Percentiles rank a stretch among this genome's conserved stretches.
Conservation (phyloP, 2,888 invertebrate genomes). For the Ectropis crepuscularia region DNA sequence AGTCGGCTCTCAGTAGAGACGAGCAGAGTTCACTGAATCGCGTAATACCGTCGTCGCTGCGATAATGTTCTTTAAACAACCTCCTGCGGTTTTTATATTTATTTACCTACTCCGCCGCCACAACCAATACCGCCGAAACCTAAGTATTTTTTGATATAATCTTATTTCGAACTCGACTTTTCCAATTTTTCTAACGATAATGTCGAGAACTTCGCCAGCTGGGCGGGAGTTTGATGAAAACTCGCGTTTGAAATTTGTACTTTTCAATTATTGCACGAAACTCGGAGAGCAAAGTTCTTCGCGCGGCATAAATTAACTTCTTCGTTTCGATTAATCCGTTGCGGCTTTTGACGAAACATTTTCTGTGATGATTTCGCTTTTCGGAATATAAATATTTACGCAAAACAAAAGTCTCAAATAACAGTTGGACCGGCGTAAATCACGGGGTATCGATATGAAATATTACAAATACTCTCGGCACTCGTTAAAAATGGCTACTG, state of each 20-base stretch:
- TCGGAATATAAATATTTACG: conserved; percentile 49
- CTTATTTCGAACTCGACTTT: conserved; percentile 56
- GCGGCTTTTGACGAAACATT: conserved; percentile 56
- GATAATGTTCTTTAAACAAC: conserved; percentile 62
- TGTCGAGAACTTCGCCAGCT: conserved; percentile 58
- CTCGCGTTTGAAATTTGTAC: conserved; percentile 63
- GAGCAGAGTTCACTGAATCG: conserved; percentile 59
- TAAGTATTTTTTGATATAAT: conserved; percentile 56
- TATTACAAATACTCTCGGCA: conserved; percentile 54
- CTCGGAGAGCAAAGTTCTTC: conserved; percentile 59
- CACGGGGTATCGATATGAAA: conserved; percentile 61
- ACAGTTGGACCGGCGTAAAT: conserved; percentile 54
- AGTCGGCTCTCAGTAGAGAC: conserved; percentile 48
- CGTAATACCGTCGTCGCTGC: conserved; percentile 56
- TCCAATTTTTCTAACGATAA: conserved; percentile 66
- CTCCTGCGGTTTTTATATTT: conserved; percentile 59
- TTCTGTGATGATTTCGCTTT: conserved; percentile 50
- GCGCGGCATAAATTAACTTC: conserved; percentile 65
- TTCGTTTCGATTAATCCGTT: conserved; percentile 59
- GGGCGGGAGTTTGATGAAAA: conserved; percentile 48
- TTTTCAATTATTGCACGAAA: conserved; percentile 67
- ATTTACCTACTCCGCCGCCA: conserved; percentile 49
- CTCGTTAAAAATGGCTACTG: conserved; percentile 56
- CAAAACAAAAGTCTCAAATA: conserved; percentile 49
- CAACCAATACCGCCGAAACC: conserved; percentile 30